Percentiles rank a stretch among this genome's conserved stretches.
Evolutionary conservation across 2,888 invertebrate genomes (phyloP).

Genomic region (Ctena decussata): DNA sequence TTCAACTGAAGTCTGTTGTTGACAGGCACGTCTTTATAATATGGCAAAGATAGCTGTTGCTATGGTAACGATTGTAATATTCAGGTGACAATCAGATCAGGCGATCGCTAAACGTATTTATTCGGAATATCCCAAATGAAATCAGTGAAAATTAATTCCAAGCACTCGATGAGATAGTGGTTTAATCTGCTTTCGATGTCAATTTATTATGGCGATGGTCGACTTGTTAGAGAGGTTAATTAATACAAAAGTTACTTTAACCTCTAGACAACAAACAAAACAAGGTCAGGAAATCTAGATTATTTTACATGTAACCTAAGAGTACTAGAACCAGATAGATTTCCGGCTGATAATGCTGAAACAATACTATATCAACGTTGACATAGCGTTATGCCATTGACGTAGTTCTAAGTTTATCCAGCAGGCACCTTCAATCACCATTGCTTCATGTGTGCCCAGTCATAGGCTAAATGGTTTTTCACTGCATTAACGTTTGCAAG

Average conservation of each 20-base stretch:
- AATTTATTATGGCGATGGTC: neutral
- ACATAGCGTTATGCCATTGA: too few relatives aligned
- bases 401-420: too few relatives aligned
- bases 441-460: too few relatives aligned
- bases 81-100: neutral
- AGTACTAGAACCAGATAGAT: too few relatives aligned
- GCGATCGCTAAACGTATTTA: neutral
- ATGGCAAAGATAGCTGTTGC: neutral
- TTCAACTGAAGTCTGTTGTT: neutral
- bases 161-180: neutral
- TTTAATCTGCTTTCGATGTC: neutral
- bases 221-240: neutral
- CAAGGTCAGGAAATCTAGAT: too few relatives aligned
- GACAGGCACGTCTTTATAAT: neutral
- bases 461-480: too few relatives aligned
- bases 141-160: conserved; percentile 1
- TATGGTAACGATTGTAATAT: neutral
- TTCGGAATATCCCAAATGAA: neutral
- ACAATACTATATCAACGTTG: too few relatives aligned
- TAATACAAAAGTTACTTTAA: neutral
- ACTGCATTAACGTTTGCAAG: too few relatives aligned
- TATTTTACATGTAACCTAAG: too few relatives aligned
- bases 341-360: too few relatives aligned
- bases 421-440: too few relatives aligned
- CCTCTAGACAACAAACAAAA: too few relatives aligned